Evolutionary conservation across 53 echinoderm and acorn worm genomes (phyloP), one percentile per base, ranked within the genome.

Genomic region (Paracentrotus lividus): DNA sequence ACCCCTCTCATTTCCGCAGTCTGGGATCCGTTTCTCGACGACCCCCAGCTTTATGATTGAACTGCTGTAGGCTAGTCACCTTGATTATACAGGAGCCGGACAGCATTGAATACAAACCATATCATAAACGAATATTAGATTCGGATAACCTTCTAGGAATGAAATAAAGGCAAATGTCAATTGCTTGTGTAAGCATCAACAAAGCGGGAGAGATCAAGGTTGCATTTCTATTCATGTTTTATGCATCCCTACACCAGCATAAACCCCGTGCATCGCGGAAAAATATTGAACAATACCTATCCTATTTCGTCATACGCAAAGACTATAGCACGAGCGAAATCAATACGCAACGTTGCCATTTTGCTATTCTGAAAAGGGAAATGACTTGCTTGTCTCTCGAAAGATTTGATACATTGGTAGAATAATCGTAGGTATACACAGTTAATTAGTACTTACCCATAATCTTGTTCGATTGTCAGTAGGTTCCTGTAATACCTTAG

Each of bases 151-250:
- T 43, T 78, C 45, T 44, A 8, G 10, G 38, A 78, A 47, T 78
- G n/a, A 78, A 26, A 47, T 78, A 24, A 78, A 78, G 47, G 24
- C 81, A 78, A 78, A 78, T 78, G 81, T 78, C 81, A 78, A 78
- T 78, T 78, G 47, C 81, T 45, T 47, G 26, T 78, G 81, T 45
- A 47, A 78, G 81, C 47, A 38, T 78, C 44, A 44, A 47, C 45
- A 45, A 78, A n/a, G 2, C n/a, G n/a, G 72, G 47, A 43, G 2
- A 45, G 81, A 78, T 78, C 81, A 78, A 78, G 81, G 81, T 44
- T 78, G 81, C 1, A 38, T 26, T 78, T 78, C 81, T 47, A 78
- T 78, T 45, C 45, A 78, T 78, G 81, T 43, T 78, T 78, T 78
- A 78, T 78, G 81, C 47, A 78, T 78, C 47, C 81, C 81, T 78